Evolutionary conservation across 2,888 invertebrate genomes (phyloP), one percentile per base, ranked within the genome.

Genomic region (Drosophila glabriapex): DNA sequence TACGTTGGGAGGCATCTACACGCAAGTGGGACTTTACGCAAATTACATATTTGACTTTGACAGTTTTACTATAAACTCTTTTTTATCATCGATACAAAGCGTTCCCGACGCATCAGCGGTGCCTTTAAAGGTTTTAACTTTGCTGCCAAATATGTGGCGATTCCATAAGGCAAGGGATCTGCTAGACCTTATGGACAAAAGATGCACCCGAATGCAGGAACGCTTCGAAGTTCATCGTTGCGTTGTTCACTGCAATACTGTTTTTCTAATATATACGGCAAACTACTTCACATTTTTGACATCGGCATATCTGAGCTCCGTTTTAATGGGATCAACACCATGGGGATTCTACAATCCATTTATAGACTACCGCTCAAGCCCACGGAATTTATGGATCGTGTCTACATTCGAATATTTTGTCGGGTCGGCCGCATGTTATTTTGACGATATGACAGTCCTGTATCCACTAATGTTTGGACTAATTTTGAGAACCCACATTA

Each of bases 321-420:
- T 50, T 0, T 1, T 73, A 1, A 71, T 31, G 12, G 78, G 78
- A 4, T 52, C 63, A 7, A 68, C 71, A 0, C 73, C 73, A 4
- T 81, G 81, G 81, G 63, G 72, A n/a, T 25, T 81, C 10, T 80
- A 81, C 59, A 46, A 68, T 56, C 80, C 80, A 0, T 39, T 78
- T 19, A 16, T 80, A 22, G 63, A 80, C 33, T 78, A 53, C 39
- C 71, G 56, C 4, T 16, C 54, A 1, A 56, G 54, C 7, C n/a
- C n/a, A 4, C 10, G n/a, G 1, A 64, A 35, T 5, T 65, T 80
- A 37, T 78, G 68, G 74, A 10, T 59, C 5, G 65, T 59, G 0
- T 50, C 68, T 1, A 19, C 41, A 9, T 0, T 78, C 0, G 80
- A 81, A 33, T 39, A 28, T 3, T 0, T 67, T 9, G 0, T 64